Percentiles rank a stretch among this genome's conserved stretches.
Conservation (phyloP, 2,797 vertebrate genomes). For the Helicolenus hilgendorfi region DNA sequence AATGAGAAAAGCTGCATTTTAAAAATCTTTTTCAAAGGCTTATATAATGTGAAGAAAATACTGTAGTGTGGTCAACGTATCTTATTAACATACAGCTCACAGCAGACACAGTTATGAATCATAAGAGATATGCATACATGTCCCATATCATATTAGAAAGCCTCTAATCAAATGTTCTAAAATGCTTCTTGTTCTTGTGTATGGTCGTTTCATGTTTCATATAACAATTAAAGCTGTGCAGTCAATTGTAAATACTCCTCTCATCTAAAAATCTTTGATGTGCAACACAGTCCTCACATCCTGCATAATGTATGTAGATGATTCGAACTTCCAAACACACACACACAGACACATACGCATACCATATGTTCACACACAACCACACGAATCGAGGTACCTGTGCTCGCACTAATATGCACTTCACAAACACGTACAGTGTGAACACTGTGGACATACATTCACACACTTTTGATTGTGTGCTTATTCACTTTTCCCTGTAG, state of each 20-base stretch:
- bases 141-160: background rate
- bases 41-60: background rate
- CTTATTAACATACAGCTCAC: background rate
- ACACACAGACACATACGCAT: background rate
- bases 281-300: slow-evolving; percentile 2
- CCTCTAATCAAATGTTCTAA: slow-evolving; percentile 21
- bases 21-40: background rate
- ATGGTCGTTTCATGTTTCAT: slow-evolving; percentile 8
- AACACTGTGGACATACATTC: background rate
- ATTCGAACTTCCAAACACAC: background rate
- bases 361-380: background rate
- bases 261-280: slow-evolving; percentile 49
- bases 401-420: no score
- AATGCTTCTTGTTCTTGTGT: slow-evolving; percentile 11
- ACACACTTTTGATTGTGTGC: background rate
- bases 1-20: background rate
- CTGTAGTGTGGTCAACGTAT: background rate
- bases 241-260: slow-evolving; percentile 9
- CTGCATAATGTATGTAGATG: slow-evolving; percentile 28
- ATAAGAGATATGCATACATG: background rate
- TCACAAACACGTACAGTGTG: background rate
- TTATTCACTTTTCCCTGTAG: slow-evolving; percentile 54
- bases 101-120: background rate
- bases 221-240: background rate
- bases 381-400: background rate